These are phyloP conservation scores for Nasonia vitripennis DNA, from an alignment of 1,140 invertebrate species.

Conservation along the genomic window DNA sequence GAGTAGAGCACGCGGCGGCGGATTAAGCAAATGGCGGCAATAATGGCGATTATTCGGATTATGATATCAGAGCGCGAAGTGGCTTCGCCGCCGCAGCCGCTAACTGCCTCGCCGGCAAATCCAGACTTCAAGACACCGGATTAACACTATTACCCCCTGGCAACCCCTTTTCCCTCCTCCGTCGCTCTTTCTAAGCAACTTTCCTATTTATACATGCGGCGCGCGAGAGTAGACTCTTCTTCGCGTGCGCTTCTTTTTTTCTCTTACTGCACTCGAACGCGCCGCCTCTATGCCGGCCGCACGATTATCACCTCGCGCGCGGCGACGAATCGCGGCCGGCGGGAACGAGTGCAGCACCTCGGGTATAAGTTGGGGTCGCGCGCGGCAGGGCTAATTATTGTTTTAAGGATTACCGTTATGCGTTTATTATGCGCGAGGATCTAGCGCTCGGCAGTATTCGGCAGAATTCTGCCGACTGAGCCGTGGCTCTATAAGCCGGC, in stretches of 20 bases:
- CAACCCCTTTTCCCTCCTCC: background rate
- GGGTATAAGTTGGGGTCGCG: constrained; percentile 27
- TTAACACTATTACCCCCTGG: constrained; percentile 73
- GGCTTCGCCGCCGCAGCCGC: constrained; percentile 67
- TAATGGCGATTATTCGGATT: constrained; percentile 77
- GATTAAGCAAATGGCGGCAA: constrained; percentile 76
- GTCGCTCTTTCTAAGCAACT: background rate
- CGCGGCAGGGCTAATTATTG: constrained; percentile 71
- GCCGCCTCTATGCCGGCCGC: background rate
- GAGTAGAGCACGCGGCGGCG: constrained; percentile 37
- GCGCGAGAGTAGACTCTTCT: background rate
- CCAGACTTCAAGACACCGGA: constrained; percentile 75
- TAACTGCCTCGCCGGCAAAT: constrained; percentile 73
- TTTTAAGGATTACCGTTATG: constrained; percentile 75
- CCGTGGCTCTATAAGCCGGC: background rate
- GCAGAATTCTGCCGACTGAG: constrained; percentile 63
- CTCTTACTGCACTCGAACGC: background rate
- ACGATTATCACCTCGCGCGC: background rate
- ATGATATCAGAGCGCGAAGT: constrained; percentile 76
- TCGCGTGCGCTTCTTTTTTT: background rate
- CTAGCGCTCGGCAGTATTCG: constrained; percentile 66
- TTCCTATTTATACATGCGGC: background rate
- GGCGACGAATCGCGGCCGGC: constrained; percentile 56
- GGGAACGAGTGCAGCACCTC: background rate
- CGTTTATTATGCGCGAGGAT: constrained; percentile 72